These are phyloP conservation scores for Sceloporus undulatus DNA, from an alignment of 2,113 vertebrate species.

Conservation along the genomic window DNA sequence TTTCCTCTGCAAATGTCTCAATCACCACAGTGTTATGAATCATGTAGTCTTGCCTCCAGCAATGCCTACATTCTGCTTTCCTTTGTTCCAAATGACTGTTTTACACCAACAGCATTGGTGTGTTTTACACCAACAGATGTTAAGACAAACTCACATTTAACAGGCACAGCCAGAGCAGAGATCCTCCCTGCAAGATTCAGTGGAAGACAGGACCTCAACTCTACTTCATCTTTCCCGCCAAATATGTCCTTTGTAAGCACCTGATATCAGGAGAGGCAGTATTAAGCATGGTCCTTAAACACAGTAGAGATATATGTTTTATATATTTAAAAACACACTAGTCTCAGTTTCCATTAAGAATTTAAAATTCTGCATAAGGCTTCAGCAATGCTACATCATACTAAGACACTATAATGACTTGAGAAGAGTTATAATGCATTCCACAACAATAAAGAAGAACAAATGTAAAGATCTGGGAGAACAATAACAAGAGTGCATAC, in stretches of 20 bases:
- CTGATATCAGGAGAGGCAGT: conserved; percentile 32
- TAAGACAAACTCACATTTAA: conserved; percentile 43
- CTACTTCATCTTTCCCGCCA: conserved; percentile 27
- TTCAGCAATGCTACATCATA: background rate
- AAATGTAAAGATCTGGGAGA: background rate
- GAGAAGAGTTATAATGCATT: background rate
- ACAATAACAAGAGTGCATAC: background rate
- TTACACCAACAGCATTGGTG: background rate
- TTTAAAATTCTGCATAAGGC: background rate
- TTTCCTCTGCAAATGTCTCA: background rate
- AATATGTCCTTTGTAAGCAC: conserved; percentile 32
- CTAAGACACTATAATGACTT: background rate
- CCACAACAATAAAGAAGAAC: background rate
- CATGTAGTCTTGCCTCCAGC: background rate
- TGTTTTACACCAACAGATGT: background rate
- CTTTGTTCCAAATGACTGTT: background rate
- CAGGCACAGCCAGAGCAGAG: conserved; percentile 23
- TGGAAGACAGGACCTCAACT: conserved; percentile 13
- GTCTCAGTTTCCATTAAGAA: background rate
- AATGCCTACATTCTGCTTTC: background rate
- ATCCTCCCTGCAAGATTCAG: conserved; percentile 33
- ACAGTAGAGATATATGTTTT: background rate
- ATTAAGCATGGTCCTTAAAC: background rate
- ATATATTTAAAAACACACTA: background rate
- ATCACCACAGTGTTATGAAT: background rate